Conservation (phyloP, 2,113 vertebrate species). For the Vulpes lagopus region DNA sequence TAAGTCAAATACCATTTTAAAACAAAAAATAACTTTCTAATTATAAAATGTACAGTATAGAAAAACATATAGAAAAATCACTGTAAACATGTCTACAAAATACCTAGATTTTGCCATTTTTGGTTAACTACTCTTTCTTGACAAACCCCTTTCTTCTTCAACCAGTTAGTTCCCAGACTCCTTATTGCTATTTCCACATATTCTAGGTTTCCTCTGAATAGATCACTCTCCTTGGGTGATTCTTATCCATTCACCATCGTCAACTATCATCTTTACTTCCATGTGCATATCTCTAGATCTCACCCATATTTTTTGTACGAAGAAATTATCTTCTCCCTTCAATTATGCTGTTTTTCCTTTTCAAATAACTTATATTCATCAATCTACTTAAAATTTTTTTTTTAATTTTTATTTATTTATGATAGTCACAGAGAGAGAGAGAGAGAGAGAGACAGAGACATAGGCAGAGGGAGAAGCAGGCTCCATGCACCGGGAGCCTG, state of each 20-base stretch:
- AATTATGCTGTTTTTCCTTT: neutral
- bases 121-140: neutral
- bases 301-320: neutral
- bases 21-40: neutral
- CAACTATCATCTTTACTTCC: conserved; percentile 3
- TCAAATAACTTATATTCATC: conserved; percentile 27
- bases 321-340: neutral
- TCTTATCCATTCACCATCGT: neutral
- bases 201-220: neutral
- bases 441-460: no score
- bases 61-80: neutral
- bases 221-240: neutral
- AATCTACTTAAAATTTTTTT: no score
- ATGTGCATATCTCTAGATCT: neutral
- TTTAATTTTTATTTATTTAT: no score
- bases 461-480: no score
- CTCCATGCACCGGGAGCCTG: no score
- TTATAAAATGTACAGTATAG: neutral
- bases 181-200: neutral
- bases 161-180: neutral
- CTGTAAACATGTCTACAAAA: neutral
- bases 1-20: neutral
- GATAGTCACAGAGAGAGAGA: no score
- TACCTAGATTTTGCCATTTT: neutral
- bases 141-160: neutral